These are phyloP conservation scores for Temnothorax nylanderi DNA, from an alignment of 1,140 invertebrate species.

Conservation along the genomic window DNA sequence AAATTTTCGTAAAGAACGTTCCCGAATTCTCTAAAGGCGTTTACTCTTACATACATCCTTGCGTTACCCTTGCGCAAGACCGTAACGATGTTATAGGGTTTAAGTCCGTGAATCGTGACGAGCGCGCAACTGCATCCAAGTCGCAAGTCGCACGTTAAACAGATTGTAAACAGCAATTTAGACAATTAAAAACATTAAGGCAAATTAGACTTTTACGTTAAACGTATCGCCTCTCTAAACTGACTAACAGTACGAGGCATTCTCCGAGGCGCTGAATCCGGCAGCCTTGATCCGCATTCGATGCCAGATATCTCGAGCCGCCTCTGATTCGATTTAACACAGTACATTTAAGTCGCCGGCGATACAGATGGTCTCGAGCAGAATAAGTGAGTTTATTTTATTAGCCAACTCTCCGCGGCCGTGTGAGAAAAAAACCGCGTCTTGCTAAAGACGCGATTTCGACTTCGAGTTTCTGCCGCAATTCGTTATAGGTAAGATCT, in stretches of 20 bases:
- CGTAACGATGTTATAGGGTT: neutral
- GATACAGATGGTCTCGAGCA: neutral
- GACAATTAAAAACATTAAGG: neutral
- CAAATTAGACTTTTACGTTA: neutral
- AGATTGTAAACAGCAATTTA: neutral
- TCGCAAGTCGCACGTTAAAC: neutral
- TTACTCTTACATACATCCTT: neutral
- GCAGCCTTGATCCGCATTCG: constrained; percentile 37
- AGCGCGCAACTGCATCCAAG: too few relatives aligned
- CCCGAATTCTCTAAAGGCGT: neutral
- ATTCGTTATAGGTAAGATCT: constrained; percentile 7
- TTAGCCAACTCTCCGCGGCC: neutral
- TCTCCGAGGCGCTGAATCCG: constrained; percentile 17
- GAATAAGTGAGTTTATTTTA: neutral
- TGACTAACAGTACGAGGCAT: neutral
- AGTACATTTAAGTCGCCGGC: neutral
- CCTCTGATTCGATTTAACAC: constrained; percentile 6
- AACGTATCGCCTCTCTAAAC: neutral
- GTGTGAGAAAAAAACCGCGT: neutral
- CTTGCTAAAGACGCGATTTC: neutral
- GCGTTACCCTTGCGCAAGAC: neutral
- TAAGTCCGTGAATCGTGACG: neutral
- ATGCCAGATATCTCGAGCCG: neutral
- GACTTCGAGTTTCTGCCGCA: neutral
- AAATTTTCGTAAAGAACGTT: neutral